Conservation (phyloP, 2,797 vertebrate genomes). For the Steatocranus sp. region DNA sequence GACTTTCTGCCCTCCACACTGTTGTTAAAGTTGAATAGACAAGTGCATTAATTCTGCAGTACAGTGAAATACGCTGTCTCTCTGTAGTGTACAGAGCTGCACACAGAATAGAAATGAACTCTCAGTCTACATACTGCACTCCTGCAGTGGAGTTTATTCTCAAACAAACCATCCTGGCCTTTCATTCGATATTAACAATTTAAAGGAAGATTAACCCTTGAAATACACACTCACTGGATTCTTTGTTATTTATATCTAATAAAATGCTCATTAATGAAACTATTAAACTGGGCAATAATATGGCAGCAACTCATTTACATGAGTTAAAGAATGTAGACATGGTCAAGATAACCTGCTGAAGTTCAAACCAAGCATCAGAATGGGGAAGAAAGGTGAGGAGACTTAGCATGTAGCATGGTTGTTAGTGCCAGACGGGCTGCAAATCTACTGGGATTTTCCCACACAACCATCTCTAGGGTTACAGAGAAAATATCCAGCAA, state of each 20-base stretch:
- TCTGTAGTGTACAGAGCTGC: constrained; percentile 6
- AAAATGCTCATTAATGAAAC: background rate
- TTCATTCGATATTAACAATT: background rate
- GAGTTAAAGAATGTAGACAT: background rate
- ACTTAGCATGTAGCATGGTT: background rate
- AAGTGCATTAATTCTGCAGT: constrained; percentile 35
- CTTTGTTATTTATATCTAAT: background rate
- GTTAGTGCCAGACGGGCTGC: background rate
- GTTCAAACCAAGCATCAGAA: background rate
- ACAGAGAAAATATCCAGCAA: background rate
- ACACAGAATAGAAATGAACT: constrained; percentile 34
- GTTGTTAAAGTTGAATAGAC: constrained; percentile 29
- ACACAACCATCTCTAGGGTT: background rate
- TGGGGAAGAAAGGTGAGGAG: background rate
- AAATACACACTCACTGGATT: background rate
- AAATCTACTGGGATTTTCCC: background rate
- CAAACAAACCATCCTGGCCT: background rate
- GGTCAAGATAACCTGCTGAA: background rate
- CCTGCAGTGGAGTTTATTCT: constrained; percentile 15
- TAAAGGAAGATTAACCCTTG: background rate
- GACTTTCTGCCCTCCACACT: constrained; percentile 2
- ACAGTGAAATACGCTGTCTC: constrained; percentile 21
- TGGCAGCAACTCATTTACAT: background rate
- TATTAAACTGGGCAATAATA: background rate
- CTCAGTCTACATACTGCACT: background rate